Conservation (phyloP, 2,888 invertebrate genomes). For the Sphinx pinastri region DNA sequence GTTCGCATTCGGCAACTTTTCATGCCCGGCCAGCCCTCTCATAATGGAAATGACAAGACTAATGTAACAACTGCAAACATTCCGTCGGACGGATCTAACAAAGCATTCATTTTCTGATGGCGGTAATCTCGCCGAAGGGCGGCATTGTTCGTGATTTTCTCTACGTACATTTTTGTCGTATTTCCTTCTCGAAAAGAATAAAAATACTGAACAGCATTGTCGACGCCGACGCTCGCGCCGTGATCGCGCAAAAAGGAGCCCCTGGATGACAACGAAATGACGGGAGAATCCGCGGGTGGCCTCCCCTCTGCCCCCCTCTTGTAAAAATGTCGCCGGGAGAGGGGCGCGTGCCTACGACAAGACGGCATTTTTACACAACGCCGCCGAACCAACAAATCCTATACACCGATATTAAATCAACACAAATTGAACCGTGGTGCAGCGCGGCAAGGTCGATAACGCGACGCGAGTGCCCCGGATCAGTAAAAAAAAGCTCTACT, state of each 20-base stretch:
- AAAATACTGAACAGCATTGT: slow-evolving; percentile 81
- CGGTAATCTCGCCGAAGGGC: slow-evolving; percentile 83
- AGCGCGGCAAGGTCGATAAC: slow-evolving; percentile 41
- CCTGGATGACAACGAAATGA: slow-evolving; percentile 82
- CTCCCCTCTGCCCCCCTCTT: slow-evolving; percentile 58
- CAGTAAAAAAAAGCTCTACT: slow-evolving; percentile 69
- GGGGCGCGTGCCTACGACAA: slow-evolving; percentile 76
- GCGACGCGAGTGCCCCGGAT: slow-evolving; percentile 38
- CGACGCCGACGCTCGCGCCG: slow-evolving; percentile 76
- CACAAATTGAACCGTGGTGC: slow-evolving; percentile 52
- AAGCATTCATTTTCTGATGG: slow-evolving; percentile 83
- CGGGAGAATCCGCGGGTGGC: slow-evolving; percentile 75
- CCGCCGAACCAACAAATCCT: slow-evolving; percentile 62
- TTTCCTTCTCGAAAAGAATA: slow-evolving; percentile 78
- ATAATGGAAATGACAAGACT: slow-evolving; percentile 78
- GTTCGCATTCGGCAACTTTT: slow-evolving; percentile 63
- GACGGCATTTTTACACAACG: slow-evolving; percentile 79
- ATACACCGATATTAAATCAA: slow-evolving; percentile 51
- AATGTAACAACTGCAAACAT: slow-evolving; percentile 80
- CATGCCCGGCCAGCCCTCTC: slow-evolving; percentile 57
- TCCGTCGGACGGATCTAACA: slow-evolving; percentile 74
- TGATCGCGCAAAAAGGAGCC: slow-evolving; percentile 77
- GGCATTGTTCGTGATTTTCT: slow-evolving; percentile 81
- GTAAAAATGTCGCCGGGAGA: slow-evolving; percentile 78
- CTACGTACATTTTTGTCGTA: slow-evolving; percentile 65